A percentile compares a stretch with the other conserved stretches of the same genome.
Conservation (phyloP, 2,888 invertebrate genomes). For the Metalampra italica region DNA sequence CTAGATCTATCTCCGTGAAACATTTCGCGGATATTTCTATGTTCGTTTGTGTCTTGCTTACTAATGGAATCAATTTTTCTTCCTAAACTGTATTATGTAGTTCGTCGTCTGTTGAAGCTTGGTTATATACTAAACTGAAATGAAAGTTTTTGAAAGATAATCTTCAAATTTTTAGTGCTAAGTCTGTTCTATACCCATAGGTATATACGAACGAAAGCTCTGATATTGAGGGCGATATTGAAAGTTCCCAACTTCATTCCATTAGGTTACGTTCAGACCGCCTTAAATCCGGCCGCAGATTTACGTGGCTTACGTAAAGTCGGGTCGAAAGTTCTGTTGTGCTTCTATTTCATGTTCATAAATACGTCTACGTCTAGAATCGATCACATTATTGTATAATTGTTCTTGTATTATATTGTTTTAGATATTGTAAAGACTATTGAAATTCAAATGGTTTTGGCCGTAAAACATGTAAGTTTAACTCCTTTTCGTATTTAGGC, state of each 20-base stretch:
- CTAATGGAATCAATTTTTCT: too few species aligned
- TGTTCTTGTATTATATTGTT: too few species aligned
- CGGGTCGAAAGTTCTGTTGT: conserved; percentile 19
- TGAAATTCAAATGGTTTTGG: too few species aligned
- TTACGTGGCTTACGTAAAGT: conserved; percentile 32
- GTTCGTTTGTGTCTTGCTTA: too few species aligned
- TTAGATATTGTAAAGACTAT: too few species aligned
- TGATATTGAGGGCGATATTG: conserved; percentile 11
- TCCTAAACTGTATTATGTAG: too few species aligned
- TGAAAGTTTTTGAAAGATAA: neutral
- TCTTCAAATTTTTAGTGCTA: neutral
- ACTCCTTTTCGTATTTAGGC: neutral
- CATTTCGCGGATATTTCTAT: too few species aligned
- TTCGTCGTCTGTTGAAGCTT: too few species aligned
- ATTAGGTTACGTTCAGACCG: conserved; percentile 14
- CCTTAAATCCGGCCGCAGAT: conserved; percentile 21
- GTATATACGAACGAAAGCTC: neutral
- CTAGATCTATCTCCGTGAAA: too few species aligned
- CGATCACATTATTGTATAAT: neutral
- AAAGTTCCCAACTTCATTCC: conserved; percentile 22
- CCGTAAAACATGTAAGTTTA: neutral
- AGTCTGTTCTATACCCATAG: neutral
- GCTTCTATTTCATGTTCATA: conserved; percentile 21
- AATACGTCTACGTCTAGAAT: neutral
- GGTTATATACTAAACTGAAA: too few species aligned